These are phyloP conservation scores for Callimorpha dominula DNA, from an alignment of 2,888 invertebrate genomes.

Conservation along the genomic window DNA sequence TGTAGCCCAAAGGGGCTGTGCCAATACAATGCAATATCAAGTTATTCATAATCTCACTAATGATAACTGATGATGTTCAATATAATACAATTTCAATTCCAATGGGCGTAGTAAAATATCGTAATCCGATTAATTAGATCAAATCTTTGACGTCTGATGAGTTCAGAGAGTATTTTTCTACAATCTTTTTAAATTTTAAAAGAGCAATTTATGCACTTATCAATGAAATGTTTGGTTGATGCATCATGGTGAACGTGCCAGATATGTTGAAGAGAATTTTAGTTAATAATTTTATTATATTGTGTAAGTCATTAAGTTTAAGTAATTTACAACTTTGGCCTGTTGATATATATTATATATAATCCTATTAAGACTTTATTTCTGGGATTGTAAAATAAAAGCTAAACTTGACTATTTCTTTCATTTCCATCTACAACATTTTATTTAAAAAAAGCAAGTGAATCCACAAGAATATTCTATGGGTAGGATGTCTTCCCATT, in stretches of 20 bases:
- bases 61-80: constrained; percentile 66
- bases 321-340: constrained; percentile 87
- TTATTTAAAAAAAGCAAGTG: neutral
- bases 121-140: constrained; percentile 73
- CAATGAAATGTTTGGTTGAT: constrained; percentile 83
- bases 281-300: constrained; percentile 87
- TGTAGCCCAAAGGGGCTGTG: constrained; percentile 20
- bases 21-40: constrained; percentile 38
- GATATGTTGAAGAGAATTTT: constrained; percentile 86
- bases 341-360: constrained; percentile 87
- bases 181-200: constrained; percentile 81
- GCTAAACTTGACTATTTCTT: constrained; percentile 71
- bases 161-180: constrained; percentile 86
- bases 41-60: constrained; percentile 75
- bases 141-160: constrained; percentile 76
- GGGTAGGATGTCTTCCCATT: too few relatives aligned
- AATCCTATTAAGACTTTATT: constrained; percentile 87
- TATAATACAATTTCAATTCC: constrained; percentile 58
- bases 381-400: constrained; percentile 87
- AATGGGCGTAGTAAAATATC: constrained; percentile 71
- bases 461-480: too few relatives aligned
- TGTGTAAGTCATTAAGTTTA: constrained; percentile 87
- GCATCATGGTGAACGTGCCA: constrained; percentile 84
- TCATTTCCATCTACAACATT: constrained; percentile 50
- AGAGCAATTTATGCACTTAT: constrained; percentile 82